phyloP scores from a whole-genome alignment of 2,113 vertebrate genomes.

The Puma concolor region DNA sequence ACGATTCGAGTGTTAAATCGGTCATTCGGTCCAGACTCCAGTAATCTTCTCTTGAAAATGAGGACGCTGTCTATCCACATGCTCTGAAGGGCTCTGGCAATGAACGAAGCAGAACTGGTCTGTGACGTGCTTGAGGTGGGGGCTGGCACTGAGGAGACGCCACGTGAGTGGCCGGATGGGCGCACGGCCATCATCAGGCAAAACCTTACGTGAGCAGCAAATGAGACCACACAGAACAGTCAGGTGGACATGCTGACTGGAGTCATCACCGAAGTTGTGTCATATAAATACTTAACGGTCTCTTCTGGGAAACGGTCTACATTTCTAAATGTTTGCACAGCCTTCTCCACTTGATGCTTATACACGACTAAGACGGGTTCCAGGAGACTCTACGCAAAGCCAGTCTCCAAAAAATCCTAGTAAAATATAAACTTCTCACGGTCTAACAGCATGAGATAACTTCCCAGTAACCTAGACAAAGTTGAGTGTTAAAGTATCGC shows the following conservation, averaged over 20 bases:
- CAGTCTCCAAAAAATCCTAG: not conserved
- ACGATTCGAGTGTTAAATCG: accelerated
- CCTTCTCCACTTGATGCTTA: accelerated
- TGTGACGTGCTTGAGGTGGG: accelerated
- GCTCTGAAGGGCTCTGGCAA: accelerated
- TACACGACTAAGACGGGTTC: not conserved
- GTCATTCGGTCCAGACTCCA: not conserved
- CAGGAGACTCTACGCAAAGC: not conserved
- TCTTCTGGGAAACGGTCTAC: accelerated
- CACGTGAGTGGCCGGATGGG: accelerated
- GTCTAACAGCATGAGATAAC: too few relatives aligned
- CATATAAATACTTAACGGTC: accelerated
- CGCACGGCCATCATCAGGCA: not conserved
- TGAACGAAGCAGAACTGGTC: accelerated
- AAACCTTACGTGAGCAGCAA: accelerated
- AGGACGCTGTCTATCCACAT: accelerated
- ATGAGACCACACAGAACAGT: too few relatives aligned
- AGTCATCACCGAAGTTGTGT: accelerated
- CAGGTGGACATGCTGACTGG: accelerated
- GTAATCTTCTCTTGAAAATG: not conserved
- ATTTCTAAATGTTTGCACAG: too few relatives aligned
- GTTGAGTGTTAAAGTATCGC: not conserved
- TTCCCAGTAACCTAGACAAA: not conserved
- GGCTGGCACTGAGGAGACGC: accelerated
- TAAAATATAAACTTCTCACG: not conserved